Base-by-base conservation (phyloP, 2,797 vertebrate species). In the Coracias cyanogaster region DNA sequence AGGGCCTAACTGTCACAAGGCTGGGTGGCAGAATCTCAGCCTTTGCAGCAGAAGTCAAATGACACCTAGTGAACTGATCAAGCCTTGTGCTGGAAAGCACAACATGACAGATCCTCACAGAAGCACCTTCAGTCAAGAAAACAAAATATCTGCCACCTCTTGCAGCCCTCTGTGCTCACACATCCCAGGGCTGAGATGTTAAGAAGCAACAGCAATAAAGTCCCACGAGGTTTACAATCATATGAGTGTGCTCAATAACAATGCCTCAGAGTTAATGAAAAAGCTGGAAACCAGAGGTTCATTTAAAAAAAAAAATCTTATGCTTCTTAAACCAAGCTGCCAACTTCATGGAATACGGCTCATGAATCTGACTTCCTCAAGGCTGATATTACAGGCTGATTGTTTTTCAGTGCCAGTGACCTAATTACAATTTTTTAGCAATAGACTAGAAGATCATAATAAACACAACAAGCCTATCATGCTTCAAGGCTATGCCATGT, bases 401-500 rank as follows among this genome's bases (percentile, higher is more conserved):
- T 54, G 29, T 25, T 90, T 91, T 83, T 71, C 49, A 31, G 8
- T 74, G 49, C 25, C 69, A 60, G 5, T 31, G 52, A 51, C 52
- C 31, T 83, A 52, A 64, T 71, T 62, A 39, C 21, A 67, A 62
- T 33, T 28, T 67, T 78, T 73, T 22, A 86, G 62, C 37, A 72
- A 29, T 2, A 70, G 60, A 15, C 39, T 8, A 25, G 58, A 80
- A 49, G 39, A 39, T 1, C 3, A 19, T 28, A 67, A 12, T 77
- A 39, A 60, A 61, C 13, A 31, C 0, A 0, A 62, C 7, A 10
- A 64, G 12, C 24, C 18, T 1, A 0, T 12, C 72, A 37, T 4
- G 15, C 7, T 73, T 55, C 28, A 15, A 28, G 61, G 62, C 25
- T 45, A 1, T 0, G 0, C 14, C 9, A 14, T 0, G 2, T 33